These are phyloP conservation scores for Eledona agricola DNA, from an alignment of 2,888 invertebrate genomes.

Conservation along the genomic window DNA sequence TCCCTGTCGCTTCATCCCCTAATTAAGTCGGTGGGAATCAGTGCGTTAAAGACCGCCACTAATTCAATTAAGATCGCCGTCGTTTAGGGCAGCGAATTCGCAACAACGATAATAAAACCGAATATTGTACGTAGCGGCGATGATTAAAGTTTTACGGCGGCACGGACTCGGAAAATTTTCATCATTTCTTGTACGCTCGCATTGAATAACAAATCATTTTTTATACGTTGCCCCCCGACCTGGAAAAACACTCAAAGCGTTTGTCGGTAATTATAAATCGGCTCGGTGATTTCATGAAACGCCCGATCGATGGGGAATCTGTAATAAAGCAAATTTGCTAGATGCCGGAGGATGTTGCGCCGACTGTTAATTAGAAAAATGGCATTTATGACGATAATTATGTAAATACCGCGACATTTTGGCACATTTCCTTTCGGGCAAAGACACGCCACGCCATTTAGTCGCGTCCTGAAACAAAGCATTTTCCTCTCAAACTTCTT, in stretches of 20 bases:
- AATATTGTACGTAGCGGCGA: slow-evolving; percentile 10
- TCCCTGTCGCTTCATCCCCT: slow-evolving; percentile 19
- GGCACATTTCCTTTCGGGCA: slow-evolving; percentile 24
- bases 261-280: too few relatives aligned
- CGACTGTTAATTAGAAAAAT: slow-evolving; percentile 25
- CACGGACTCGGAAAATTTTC: slow-evolving; percentile 1
- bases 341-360: slow-evolving; percentile 4
- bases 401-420: slow-evolving; percentile 27
- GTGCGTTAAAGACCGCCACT: slow-evolving; percentile 17
- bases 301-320: slow-evolving; percentile 22
- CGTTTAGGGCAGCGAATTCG: slow-evolving; percentile 5
- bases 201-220: too few relatives aligned
- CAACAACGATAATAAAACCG: slow-evolving; percentile 25
- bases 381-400: slow-evolving; percentile 22
- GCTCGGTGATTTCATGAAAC: too few relatives aligned
- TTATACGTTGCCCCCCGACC: too few relatives aligned
- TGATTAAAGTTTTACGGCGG: slow-evolving; percentile 28
- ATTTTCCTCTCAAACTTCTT: slow-evolving; percentile 34
- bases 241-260: too few relatives aligned
- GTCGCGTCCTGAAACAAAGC: slow-evolving; percentile 34
- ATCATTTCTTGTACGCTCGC: too few relatives aligned
- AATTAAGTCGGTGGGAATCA: slow-evolving; percentile 24
- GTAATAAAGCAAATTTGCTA: slow-evolving; percentile 12
- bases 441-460: slow-evolving; percentile 30
- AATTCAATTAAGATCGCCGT: slow-evolving; percentile 26